Evolutionary conservation across 2,888 invertebrate genomes (phyloP), one percentile per base, ranked within the genome.

Genomic region (Drosophila ustulata): DNA sequence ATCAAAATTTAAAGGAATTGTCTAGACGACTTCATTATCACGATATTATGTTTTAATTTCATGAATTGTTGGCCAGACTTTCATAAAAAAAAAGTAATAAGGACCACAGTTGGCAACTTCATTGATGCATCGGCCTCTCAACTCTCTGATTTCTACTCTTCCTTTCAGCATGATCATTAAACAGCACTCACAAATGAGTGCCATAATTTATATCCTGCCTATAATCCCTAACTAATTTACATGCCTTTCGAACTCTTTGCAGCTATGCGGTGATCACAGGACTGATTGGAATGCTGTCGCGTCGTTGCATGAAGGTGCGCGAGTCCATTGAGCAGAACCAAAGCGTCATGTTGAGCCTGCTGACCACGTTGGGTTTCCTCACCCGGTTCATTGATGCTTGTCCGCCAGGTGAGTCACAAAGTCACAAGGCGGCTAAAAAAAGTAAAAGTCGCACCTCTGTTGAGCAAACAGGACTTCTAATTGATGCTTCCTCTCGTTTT

Each of bases 241-340:
- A 9, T 43, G 3, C 32, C 30, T 43, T 45, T 34, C 30, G 3
- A 25, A 25, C 34, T 43, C 13, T 58, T 91, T 88, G 11, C 94
- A 97, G 97, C 91, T 97, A 96, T 91, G 93, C 95, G 18, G 96
- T 97, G 65, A 95, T 96, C 82, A 95, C 96, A 51, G 96, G 97
- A 30, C 93, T 97, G n/a, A 94, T 97, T 64, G 97, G 97, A 90
- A 95, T 96, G 76, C 93, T 97, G 55, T 94, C 95, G 23, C 94
- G 94, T 71, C 95, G 95, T 90, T 95, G 95, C 91, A 93, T 94
- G 83, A 94, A 94, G 79, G 95, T 96, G 43, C 94, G 95, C 62
- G 95, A 95, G 79, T 95, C 96, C 8, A 94, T 92, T 71, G 92
- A 93, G 71, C 87, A 89, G 77, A 91, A 93, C 78, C 92, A 93